phyloP scores from a whole-genome alignment of 2,113 vertebrate species.

The Prionailurus bengalensis region DNA sequence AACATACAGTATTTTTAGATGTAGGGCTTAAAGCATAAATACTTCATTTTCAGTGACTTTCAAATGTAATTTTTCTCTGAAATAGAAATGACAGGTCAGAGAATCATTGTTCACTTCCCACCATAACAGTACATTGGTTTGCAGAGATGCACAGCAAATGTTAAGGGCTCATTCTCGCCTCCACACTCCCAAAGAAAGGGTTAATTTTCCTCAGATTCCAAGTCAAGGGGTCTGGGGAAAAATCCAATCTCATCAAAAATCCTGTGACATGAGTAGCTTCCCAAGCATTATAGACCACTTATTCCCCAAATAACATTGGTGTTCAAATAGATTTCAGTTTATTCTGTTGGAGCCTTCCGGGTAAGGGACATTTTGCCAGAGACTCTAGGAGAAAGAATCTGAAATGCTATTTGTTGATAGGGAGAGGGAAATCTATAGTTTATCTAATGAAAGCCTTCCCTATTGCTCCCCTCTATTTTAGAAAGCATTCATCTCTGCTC shows the following conservation, averaged over 20 bases:
- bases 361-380: constrained; percentile 25
- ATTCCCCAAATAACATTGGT: constrained; percentile 58
- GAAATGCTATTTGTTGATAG: constrained; percentile 60
- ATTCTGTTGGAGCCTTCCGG: background rate
- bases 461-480: constrained; percentile 30
- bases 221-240: constrained; percentile 22
- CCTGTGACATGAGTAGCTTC: background rate
- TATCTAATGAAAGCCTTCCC: constrained; percentile 18
- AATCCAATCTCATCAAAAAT: constrained; percentile 44
- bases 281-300: constrained; percentile 61
- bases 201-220: constrained; percentile 49
- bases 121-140: background rate
- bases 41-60: constrained; percentile 48
- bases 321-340: constrained; percentile 62
- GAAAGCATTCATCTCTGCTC: constrained; percentile 32
- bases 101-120: background rate
- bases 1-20: constrained; percentile 23
- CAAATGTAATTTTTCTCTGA: constrained; percentile 28
- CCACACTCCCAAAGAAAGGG: background rate
- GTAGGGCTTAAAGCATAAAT: background rate
- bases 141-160: background rate
- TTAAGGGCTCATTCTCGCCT: background rate
- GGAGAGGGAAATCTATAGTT: background rate
- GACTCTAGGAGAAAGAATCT: constrained; percentile 17
- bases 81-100: constrained; percentile 41